These are phyloP conservation scores for Chelidonichthys spinosus DNA, from an alignment of 2,797 vertebrate species.

Conservation along the genomic window DNA sequence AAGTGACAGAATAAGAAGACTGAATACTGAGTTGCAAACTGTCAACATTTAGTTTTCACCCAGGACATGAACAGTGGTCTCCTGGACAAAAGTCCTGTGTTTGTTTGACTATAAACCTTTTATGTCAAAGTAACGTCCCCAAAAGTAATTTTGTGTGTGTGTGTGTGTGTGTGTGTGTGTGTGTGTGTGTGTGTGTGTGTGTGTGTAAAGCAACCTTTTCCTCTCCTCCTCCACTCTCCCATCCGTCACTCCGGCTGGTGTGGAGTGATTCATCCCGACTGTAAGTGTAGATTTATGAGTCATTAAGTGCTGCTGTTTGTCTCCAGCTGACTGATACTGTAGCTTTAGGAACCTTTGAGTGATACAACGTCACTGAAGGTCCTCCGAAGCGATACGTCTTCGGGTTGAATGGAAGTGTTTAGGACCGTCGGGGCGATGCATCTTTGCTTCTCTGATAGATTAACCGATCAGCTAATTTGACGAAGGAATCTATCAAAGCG, in stretches of 20 bases:
- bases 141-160: not conserved
- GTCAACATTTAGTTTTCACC: too few species aligned
- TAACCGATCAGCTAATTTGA: constrained; percentile 60
- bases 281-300: not conserved
- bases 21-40: too few species aligned
- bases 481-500: constrained; percentile 59
- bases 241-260: not conserved
- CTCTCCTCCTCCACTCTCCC: not conserved
- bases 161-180: not conserved
- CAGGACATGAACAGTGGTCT: too few species aligned
- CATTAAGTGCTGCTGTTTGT: constrained; percentile 5
- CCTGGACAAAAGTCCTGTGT: too few species aligned
- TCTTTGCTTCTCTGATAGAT: constrained; percentile 55
- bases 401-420: constrained; percentile 8
- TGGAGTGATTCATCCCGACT: not conserved
- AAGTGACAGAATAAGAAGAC: too few species aligned
- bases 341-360: constrained; percentile 2
- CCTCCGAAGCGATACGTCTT: constrained; percentile 28
- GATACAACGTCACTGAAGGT: constrained; percentile 1
- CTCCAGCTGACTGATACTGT: not conserved
- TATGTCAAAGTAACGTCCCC: too few species aligned
- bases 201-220: not conserved
- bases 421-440: constrained; percentile 41
- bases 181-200: constrained; percentile 3
- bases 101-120: too few species aligned